Conservation (phyloP, 1,140 invertebrate species). For the Drosophila busckii region DNA sequence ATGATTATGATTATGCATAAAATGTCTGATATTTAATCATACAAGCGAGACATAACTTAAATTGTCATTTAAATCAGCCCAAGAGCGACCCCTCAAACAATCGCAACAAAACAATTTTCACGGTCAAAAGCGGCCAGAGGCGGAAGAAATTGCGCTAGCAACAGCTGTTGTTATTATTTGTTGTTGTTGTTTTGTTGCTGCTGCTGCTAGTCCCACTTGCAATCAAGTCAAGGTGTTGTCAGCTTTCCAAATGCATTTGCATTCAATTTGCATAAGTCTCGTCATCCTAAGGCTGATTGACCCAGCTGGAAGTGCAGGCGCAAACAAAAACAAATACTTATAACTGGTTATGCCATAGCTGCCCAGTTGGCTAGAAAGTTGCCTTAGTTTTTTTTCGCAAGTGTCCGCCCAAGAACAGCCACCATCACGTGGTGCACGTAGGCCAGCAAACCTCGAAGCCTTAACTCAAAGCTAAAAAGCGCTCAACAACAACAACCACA, state of each 20-base stretch:
- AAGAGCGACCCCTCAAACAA: slow-evolving; percentile 9
- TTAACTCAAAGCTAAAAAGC: slow-evolving; percentile 15
- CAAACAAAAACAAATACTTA: too few species aligned
- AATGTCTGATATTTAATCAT: slow-evolving; percentile 54
- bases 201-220: slow-evolving; percentile 46
- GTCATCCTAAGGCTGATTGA: slow-evolving; percentile 40
- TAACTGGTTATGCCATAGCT: slow-evolving; percentile 60
- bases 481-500: slow-evolving; percentile 7
- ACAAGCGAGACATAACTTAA: slow-evolving; percentile 43
- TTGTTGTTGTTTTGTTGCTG: slow-evolving; percentile 4
- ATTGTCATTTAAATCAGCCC: slow-evolving; percentile 65
- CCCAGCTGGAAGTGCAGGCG: slow-evolving; percentile 35
- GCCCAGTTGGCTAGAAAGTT: slow-evolving; percentile 56
- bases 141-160: slow-evolving; percentile 64
- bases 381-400: slow-evolving; percentile 15
- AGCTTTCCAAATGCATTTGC: slow-evolving; percentile 67
- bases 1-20: slow-evolving; percentile 64
- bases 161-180: slow-evolving; percentile 6
- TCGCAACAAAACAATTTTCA: neutral
- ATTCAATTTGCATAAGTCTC: slow-evolving; percentile 63
- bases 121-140: slow-evolving; percentile 32
- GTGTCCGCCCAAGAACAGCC: slow-evolving; percentile 40
- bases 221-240: slow-evolving; percentile 54
- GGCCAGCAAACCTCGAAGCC: slow-evolving; percentile 22
- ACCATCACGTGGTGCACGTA: slow-evolving; percentile 65